Conservation (phyloP, 2,888 invertebrate genomes). For the Tineola bisselliella region DNA sequence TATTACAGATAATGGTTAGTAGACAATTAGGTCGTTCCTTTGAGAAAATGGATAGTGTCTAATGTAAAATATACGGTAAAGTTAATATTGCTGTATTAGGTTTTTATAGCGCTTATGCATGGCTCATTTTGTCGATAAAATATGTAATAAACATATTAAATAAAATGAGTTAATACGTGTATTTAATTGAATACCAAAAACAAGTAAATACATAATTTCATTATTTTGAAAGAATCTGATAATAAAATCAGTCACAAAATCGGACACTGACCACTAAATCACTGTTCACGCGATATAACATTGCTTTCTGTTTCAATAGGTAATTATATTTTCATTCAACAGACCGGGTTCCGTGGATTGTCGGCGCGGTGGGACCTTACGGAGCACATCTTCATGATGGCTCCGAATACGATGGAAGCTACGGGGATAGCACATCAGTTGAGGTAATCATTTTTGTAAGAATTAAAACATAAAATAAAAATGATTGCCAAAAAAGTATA, state of each 20-base stretch:
- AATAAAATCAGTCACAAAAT: too few species aligned
- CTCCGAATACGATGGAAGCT: constrained; percentile 92
- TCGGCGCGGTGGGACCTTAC: constrained; percentile 92
- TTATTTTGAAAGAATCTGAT: not conserved
- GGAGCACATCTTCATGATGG: constrained; percentile 91
- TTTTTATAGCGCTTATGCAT: not conserved
- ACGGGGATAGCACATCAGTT: constrained; percentile 72
- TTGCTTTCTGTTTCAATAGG: too few species aligned
- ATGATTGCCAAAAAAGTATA: not conserved
- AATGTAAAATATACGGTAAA: not conserved
- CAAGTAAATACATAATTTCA: not conserved
- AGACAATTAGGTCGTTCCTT: not conserved
- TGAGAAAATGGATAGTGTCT: too few species aligned
- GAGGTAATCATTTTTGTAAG: constrained; percentile 41
- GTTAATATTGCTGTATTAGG: not conserved
- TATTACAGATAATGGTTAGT: too few species aligned
- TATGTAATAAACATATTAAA: not conserved
- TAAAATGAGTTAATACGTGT: not conserved
- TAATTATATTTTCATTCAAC: not conserved
- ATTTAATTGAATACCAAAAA: not conserved
- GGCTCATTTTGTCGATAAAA: not conserved
- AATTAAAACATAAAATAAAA: not conserved
- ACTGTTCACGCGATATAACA: too few species aligned
- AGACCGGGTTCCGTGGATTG: constrained; percentile 70
- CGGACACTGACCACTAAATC: too few species aligned